Conservation (phyloP, 2,888 invertebrate genomes). For the Strigamia transsilvanica region DNA sequence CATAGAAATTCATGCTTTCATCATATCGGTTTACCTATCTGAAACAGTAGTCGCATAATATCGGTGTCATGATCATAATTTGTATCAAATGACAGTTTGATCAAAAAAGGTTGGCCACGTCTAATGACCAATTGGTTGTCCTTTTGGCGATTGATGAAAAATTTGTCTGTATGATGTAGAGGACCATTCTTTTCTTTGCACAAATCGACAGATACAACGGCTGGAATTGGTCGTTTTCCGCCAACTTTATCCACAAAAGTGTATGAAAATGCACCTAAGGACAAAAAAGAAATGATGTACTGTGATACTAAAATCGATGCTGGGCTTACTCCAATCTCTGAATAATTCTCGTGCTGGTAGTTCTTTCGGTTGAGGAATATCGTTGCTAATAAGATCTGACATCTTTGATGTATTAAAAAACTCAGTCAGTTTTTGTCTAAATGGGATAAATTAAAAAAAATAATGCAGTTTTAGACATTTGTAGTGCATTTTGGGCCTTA, state of each 20-base stretch:
- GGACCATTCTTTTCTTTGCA: slow-evolving; percentile 77
- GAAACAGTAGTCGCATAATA: background rate
- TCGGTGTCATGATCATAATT: slow-evolving; percentile 54
- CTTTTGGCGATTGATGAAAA: slow-evolving; percentile 68
- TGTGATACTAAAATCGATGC: background rate
- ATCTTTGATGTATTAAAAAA: background rate
- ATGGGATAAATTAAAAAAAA: no score
- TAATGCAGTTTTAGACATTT: no score
- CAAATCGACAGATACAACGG: slow-evolving; percentile 76
- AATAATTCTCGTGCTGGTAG: background rate
- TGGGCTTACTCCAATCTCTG: background rate
- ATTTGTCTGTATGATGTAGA: slow-evolving; percentile 80
- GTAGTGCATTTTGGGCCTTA: no score
- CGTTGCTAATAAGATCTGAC: background rate
- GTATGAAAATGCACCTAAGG: slow-evolving; percentile 44
- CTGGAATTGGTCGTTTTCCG: slow-evolving; percentile 36
- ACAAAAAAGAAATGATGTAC: background rate
- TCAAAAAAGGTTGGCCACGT: slow-evolving; percentile 81
- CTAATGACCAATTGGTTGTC: slow-evolving; percentile 73
- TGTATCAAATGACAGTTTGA: slow-evolving; percentile 75
- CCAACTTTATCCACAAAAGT: slow-evolving; percentile 48
- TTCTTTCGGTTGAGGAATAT: background rate
- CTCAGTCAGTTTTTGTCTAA: background rate
- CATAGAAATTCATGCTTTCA: background rate
- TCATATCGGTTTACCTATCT: slow-evolving; percentile 17